phyloP scores from a whole-genome alignment of 2,888 invertebrate genomes.

The Yponomeuta cagnagella region DNA sequence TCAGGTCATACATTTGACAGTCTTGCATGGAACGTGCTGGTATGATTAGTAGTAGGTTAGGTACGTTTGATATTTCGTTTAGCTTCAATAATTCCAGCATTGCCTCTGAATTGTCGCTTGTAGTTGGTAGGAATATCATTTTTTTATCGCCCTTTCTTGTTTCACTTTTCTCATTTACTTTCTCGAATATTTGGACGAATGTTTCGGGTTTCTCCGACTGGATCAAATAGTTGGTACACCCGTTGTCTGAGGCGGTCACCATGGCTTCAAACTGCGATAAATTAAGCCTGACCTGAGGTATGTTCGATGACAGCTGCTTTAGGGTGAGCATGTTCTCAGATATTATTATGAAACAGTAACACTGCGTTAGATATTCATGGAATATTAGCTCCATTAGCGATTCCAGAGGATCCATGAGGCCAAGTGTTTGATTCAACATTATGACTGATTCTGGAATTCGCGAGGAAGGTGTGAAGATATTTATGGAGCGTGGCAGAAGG shows the following conservation, averaged over 20 bases:
- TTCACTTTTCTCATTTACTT: slow-evolving; percentile 45
- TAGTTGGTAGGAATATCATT: slow-evolving; percentile 52
- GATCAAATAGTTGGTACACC: slow-evolving; percentile 66
- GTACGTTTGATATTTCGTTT: slow-evolving; percentile 44
- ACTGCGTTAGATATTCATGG: background rate
- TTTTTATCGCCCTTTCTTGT: slow-evolving; percentile 62
- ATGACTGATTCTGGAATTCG: background rate
- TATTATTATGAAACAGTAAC: slow-evolving; percentile 52
- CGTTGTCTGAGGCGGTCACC: slow-evolving; percentile 51
- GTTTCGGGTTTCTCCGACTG: slow-evolving; percentile 43
- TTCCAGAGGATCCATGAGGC: background rate
- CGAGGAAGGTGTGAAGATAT: too few species aligned
- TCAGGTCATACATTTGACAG: slow-evolving; percentile 43
- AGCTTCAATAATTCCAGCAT: slow-evolving; percentile 40
- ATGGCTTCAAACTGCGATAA: slow-evolving; percentile 21
- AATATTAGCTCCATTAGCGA: slow-evolving; percentile 3
- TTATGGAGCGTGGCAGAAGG: too few species aligned
- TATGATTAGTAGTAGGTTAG: slow-evolving; percentile 48
- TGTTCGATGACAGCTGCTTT: slow-evolving; percentile 25
- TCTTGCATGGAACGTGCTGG: slow-evolving; percentile 22
- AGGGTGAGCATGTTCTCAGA: slow-evolving; percentile 40
- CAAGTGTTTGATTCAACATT: slow-evolving; percentile 3
- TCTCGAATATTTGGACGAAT: slow-evolving; percentile 57
- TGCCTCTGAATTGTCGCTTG: slow-evolving; percentile 23
- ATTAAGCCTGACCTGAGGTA: slow-evolving; percentile 27